phyloP scores from a whole-genome alignment of 2,113 vertebrate species.

The Dromas ardeola region DNA sequence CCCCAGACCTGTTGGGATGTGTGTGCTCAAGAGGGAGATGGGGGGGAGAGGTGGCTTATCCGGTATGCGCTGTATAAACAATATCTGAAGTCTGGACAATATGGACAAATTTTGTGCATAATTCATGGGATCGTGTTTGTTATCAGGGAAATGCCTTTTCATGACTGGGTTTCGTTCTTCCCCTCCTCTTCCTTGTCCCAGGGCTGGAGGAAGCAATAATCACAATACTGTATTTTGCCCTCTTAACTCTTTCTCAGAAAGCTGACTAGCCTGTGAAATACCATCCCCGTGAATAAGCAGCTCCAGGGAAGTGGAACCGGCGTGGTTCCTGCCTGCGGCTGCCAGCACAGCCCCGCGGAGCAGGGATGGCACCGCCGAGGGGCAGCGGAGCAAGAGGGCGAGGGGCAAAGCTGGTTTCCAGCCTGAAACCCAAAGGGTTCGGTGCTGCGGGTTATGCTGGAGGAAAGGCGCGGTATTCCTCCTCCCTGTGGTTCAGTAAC shows the following conservation, averaged over 20 bases:
- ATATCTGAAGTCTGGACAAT: conserved; percentile 4
- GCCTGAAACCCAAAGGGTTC: neutral
- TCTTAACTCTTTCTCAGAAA: conserved; percentile 61
- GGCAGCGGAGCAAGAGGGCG: neutral
- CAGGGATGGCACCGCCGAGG: neutral
- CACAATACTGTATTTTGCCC: conserved; percentile 60
- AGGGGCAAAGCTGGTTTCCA: neutral
- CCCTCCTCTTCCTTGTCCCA: conserved; percentile 61
- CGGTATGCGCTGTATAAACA: conserved; percentile 40
- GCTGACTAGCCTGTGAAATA: neutral
- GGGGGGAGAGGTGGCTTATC: neutral
- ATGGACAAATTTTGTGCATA: conserved; percentile 20
- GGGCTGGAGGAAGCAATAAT: conserved; percentile 68
- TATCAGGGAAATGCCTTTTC: conserved; percentile 75
- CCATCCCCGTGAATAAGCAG: neutral
- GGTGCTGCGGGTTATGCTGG: neutral
- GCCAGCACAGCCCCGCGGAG: neutral
- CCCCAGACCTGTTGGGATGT: neutral
- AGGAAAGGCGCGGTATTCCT: neutral
- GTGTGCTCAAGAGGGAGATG: neutral
- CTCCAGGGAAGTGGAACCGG: neutral
- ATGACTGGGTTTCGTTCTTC: conserved; percentile 54
- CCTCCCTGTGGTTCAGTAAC: neutral
- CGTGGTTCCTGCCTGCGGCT: accelerated
- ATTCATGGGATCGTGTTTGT: conserved; percentile 54